Conservation (phyloP, 1,140 invertebrate genomes). For the Sipha flava region DNA sequence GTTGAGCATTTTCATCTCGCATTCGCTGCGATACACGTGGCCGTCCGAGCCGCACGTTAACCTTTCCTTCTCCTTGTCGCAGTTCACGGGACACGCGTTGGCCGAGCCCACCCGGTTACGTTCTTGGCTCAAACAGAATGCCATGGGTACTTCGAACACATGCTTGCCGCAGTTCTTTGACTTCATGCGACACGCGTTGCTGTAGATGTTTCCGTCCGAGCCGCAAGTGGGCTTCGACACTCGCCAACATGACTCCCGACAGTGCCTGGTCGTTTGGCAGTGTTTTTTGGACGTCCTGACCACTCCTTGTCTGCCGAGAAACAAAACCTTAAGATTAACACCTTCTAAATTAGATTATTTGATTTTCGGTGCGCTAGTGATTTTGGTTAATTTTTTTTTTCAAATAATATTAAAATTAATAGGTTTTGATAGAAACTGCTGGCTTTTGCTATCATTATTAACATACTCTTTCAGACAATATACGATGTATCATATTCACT, state of each 20-base stretch:
- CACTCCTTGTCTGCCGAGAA: slow-evolving; percentile 45
- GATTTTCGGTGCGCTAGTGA: too few relatives aligned
- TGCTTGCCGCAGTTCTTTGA: slow-evolving; percentile 88
- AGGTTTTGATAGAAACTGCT: too few relatives aligned
- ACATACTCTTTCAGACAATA: too few relatives aligned
- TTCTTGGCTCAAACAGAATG: slow-evolving; percentile 73
- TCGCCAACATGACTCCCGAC: slow-evolving; percentile 79
- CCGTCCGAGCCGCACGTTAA: slow-evolving; percentile 81
- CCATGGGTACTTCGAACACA: slow-evolving; percentile 83
- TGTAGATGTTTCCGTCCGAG: slow-evolving; percentile 81
- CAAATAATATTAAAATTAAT: too few relatives aligned
- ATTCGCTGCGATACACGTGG: slow-evolving; percentile 75
- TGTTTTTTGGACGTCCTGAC: slow-evolving; percentile 76
- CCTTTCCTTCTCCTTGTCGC: slow-evolving; percentile 53
- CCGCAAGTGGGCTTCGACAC: slow-evolving; percentile 83
- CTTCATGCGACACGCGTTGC: slow-evolving; percentile 86
- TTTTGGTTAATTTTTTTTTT: too few relatives aligned
- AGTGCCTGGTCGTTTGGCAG: slow-evolving; percentile 84
- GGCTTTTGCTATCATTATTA: too few relatives aligned
- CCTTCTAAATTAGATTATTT: too few relatives aligned
- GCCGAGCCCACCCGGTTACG: slow-evolving; percentile 50
- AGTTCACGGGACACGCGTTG: slow-evolving; percentile 60
- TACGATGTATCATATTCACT: too few relatives aligned
- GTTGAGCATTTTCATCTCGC: slow-evolving; percentile 81
- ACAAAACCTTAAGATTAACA: too few relatives aligned